Base-by-base conservation (phyloP, 2,113 vertebrate genomes). In the Blennius ocellaris region DNA sequence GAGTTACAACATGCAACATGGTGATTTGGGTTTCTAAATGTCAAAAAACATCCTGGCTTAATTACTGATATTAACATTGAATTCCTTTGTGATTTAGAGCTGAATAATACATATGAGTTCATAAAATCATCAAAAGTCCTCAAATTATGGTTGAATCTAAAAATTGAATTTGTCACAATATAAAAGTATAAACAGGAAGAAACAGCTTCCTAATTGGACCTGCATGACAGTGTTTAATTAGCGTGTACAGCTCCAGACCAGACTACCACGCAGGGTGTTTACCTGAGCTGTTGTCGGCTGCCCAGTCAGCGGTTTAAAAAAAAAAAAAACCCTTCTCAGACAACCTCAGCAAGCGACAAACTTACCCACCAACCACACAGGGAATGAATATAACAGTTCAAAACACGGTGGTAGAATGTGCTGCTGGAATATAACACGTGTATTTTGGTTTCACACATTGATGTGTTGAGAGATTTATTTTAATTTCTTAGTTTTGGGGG, bases 201-300 rank as follows among this genome's bases (percentile, higher is more conserved):
- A 39, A 41, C 58, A 2, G 7, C 72, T 69, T 47, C 37, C 49
- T 64, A 57, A 83, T 78, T 64, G 54, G 36, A 54, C 59, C 54
- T 11, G 11, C 17, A 69, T 83, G 81, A 82, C 84, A 86, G 74
- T 16, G 45, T 89, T 59, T 87, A 81, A 90, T 92, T 88, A 88
- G 58, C 2, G 8, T 5, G 8, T 5, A 49, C 65, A 83, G 55
- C 65, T 55, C 52, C 76, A 89, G 87, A 72, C 81, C 78, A 91
- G 86, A 84, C 88, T 87, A 48, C 67, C 80, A 71, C 80, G 75
- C 64, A 66, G 63, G 63, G 48, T 88, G 83, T 90, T 91, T 91
- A 90, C 88, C 84, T 83, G 80, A 49, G 75, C 57, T 68, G 76
- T 82, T 74, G 81, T 51, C 45, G 59, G 73, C 62, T 76, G 85